phyloP scores from a whole-genome alignment of 2,888 invertebrate species.

The Drosophila kanekoi region DNA sequence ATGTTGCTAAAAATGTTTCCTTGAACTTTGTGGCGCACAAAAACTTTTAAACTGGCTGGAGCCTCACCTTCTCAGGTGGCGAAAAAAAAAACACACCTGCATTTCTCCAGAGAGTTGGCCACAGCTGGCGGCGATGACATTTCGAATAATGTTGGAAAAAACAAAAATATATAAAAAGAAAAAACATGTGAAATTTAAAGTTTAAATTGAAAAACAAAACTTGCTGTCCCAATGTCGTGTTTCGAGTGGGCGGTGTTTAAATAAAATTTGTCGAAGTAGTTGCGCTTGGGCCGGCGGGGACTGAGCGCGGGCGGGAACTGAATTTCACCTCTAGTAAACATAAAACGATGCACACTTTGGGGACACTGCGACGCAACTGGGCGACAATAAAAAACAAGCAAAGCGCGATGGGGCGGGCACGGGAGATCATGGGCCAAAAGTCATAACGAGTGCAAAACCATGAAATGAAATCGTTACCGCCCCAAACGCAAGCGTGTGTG shows the following conservation, averaged over 20 bases:
- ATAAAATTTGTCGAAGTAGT: slow-evolving; percentile 59
- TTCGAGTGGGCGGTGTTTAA: slow-evolving; percentile 49
- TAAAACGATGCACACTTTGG: slow-evolving; percentile 77
- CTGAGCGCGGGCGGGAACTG: slow-evolving; percentile 18
- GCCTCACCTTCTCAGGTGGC: slow-evolving; percentile 45
- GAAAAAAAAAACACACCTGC: slow-evolving; percentile 18
- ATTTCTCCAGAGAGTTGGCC: slow-evolving; percentile 51
- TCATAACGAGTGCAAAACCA: slow-evolving; percentile 82
- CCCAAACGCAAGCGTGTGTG: slow-evolving; percentile 17
- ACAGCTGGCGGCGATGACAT: slow-evolving; percentile 67
- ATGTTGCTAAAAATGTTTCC: slow-evolving; percentile 15
- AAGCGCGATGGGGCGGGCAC: slow-evolving; percentile 25
- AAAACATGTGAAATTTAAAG: slow-evolving; percentile 64
- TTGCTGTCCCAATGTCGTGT: slow-evolving; percentile 40
- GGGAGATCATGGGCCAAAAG: slow-evolving; percentile 55
- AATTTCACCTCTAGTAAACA: slow-evolving; percentile 72
- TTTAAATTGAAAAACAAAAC: slow-evolving; percentile 76
- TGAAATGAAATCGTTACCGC: slow-evolving; percentile 80
- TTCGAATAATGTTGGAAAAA: slow-evolving; percentile 48
- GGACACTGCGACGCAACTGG: slow-evolving; percentile 66
- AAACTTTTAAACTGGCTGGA: slow-evolving; percentile 35
- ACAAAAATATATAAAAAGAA: slow-evolving; percentile 8
- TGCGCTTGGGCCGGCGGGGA: slow-evolving; percentile 3
- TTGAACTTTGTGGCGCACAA: slow-evolving; percentile 23
- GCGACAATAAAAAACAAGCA: slow-evolving; percentile 75